Base-by-base conservation (phyloP, 2,797 vertebrate genomes). In the Chelmon rostratus region DNA sequence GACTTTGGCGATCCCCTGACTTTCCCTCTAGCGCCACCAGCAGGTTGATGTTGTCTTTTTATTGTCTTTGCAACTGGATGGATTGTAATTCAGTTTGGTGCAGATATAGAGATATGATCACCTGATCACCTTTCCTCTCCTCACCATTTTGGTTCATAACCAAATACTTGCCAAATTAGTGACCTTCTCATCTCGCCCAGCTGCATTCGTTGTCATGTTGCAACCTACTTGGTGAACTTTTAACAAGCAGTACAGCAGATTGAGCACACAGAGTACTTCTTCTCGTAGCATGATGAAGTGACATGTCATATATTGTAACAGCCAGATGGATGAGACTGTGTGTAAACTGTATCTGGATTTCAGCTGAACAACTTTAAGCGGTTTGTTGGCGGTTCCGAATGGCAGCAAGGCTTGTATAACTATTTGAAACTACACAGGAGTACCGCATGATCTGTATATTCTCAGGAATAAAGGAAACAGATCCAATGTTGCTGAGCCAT, bases 401-500 rank as follows among this genome's bases (percentile, higher is more conserved):
- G 23, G n/a, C 16, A 69, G 56, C 42, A 61, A 19, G 7, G 23
- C n/a, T 7, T 40, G 10, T 53, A 4, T n/a, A 65, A 57, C 31
- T 28, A 23, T 52, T 50, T 82, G 9, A 71, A 61, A 69, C 35
- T 57, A 47, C 54, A 37, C 13, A 50, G 25, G 40, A 61, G 56
- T 44, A 15, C 62, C 72, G 19, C 56, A 16, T 53, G 52, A 84
- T 76, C 25, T 31, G n/a, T n/a, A n/a, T n/a, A n/a, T n/a, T 47
- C 38, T 40, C 19, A 58, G 46, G 46, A 75, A 57, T 62, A 6
- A 68, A 38, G 19, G 33, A 28, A 58, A 68, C 50, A 44, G 15
- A 61, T 64, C n/a, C 31, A 16, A 38, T 70, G n/a, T 65, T 86
- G 53, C 61, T 79, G 33, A 62, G 53, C 18, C 6, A 18, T 54